Conservation (phyloP, 2,888 invertebrate species). For the Xylocampa areola region DNA sequence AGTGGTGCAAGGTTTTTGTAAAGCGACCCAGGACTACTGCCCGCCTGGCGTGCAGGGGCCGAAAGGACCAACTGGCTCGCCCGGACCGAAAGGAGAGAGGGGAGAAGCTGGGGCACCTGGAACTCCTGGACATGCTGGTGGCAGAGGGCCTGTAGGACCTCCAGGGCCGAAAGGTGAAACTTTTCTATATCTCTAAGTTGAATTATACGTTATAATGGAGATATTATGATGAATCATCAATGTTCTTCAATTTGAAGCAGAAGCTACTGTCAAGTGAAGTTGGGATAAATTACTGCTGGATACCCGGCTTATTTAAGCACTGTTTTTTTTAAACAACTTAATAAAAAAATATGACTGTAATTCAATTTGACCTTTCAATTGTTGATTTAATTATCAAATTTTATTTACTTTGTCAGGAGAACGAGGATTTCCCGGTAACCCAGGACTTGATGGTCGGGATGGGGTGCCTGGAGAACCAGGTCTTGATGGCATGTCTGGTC, state of each 20-base stretch:
- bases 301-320: too few species aligned
- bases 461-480: conserved; percentile 98
- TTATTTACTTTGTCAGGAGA: conserved; percentile 83
- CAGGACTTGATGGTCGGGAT: conserved; percentile 95
- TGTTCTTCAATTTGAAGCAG: too few species aligned
- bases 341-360: background rate
- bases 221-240: too few species aligned
- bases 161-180: conserved; percentile 89
- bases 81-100: conserved; percentile 91
- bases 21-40: conserved; percentile 95
- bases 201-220: too few species aligned
- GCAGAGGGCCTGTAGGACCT: conserved; percentile 91
- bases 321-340: too few species aligned
- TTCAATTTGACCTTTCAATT: background rate
- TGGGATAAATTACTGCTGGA: too few species aligned
- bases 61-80: conserved; percentile 89
- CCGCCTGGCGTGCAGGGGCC: conserved; percentile 92
- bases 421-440: conserved; percentile 92
- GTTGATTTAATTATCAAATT: background rate
- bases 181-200: too few species aligned
- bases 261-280: too few species aligned
- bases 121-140: conserved; percentile 92
- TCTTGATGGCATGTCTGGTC: conserved; percentile 95
- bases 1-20: conserved; percentile 95
- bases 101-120: conserved; percentile 93